Evolutionary conservation across 2,888 invertebrate genomes (phyloP).

Genomic region (Ariolimax columbianus): DNA sequence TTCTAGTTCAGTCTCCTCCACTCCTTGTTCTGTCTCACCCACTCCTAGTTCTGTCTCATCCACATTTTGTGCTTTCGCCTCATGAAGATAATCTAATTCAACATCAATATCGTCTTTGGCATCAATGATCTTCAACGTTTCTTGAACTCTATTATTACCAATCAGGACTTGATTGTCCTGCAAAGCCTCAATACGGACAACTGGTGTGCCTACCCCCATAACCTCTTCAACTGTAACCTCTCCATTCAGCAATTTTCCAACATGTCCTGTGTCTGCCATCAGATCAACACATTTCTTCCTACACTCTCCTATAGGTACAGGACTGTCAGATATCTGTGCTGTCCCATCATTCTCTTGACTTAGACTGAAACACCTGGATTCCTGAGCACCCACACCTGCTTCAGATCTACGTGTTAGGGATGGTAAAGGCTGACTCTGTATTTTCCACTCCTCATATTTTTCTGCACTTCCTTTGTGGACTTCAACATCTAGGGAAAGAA

Average conservation of each 20-base stretch:
- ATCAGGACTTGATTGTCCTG: no score
- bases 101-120: no score
- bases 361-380: neutral
- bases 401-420: slow-evolving; percentile 56
- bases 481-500: slow-evolving; percentile 66
- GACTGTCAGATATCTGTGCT: neutral
- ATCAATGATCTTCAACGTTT: no score
- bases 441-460: slow-evolving; percentile 75
- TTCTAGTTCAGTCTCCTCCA: no score
- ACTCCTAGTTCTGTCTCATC: no score
- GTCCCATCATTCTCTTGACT: neutral
- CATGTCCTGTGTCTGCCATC: neutral
- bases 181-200: no score
- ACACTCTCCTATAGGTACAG: neutral
- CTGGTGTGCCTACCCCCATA: no score
- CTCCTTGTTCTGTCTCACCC: no score
- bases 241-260: neutral
- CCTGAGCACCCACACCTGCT: neutral
- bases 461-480: slow-evolving; percentile 70
- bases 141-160: no score
- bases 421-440: slow-evolving; percentile 73
- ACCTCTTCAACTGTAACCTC: neutral
- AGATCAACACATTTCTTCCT: no score
- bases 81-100: no score
- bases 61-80: no score